Base-by-base conservation (phyloP, 2,797 vertebrate genomes). In the Heterohyrax brucei region DNA sequence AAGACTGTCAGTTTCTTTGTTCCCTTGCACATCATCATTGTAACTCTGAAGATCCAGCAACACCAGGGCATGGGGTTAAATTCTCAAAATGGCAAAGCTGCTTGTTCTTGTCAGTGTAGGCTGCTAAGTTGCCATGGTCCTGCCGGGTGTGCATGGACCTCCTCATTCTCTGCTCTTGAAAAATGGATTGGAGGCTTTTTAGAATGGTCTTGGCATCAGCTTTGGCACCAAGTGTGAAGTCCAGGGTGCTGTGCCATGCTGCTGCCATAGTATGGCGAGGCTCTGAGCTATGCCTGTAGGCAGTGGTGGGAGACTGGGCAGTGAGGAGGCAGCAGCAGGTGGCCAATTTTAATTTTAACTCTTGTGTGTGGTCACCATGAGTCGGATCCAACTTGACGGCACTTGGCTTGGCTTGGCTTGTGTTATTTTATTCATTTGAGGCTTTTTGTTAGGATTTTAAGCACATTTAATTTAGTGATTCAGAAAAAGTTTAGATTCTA, bases 161-260 rank as follows among this genome's bases (percentile, higher is more conserved):
- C 97, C 99, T 99, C 99, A 99, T 99, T 99, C 99, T 99, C 98
- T 99, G 99, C 97, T 99, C 99, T 98, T 99, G 99, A 98, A 99
- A 99, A 98, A 99, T 98, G 98, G 99, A 99, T 98, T 99, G 99
- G 94, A 99, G 98, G 94, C 98, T 99, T 98, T 99, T 99, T 97
- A 99, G 99, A 98, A 99, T 97, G 24, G 99, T 98, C 97, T 99
- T 98, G 96, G 99, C 98, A 98, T 99, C 99, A 98, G 99, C 99
- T 99, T 39, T 39, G 39, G 39, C 39, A 39, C 39, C 39, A 39
- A 39, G 39, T 39, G 39, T 39, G 39, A 39, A 39, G 39, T 39
- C 39, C 39, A 39, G 39, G 39, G 39, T 39, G 39, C 39, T 39
- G 39, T 39, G 39, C 39, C 39, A 39, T 39, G 39, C 39, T 39